Evolutionary conservation across 2,113 vertebrate genomes (phyloP).

Genomic region (Mesitornis unicolor): DNA sequence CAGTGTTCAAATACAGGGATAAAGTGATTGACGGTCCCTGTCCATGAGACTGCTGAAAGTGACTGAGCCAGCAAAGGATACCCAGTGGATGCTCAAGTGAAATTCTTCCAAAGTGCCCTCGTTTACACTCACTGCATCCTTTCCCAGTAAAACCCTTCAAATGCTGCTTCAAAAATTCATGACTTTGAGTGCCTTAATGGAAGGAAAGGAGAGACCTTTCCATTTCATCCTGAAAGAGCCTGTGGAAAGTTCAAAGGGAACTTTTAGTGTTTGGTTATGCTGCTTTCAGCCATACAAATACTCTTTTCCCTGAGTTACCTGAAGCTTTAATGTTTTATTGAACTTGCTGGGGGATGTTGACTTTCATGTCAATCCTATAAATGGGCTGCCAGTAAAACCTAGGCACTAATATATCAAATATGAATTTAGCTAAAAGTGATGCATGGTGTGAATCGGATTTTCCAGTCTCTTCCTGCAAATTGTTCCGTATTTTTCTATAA

Average conservation of each 20-base stretch:
- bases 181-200: not conserved
- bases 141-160: not conserved
- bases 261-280: not conserved
- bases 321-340: not conserved
- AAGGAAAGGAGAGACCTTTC: not conserved
- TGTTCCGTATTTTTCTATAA: not conserved
- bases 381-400: not conserved
- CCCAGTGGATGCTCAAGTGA: not conserved
- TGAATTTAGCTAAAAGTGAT: not conserved
- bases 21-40: not conserved
- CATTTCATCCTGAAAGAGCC: not conserved
- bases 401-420: not conserved
- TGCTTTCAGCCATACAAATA: accelerated
- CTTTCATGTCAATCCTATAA: not conserved
- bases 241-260: not conserved
- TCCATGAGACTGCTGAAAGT: not conserved
- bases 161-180: not conserved
- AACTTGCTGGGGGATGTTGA: not conserved
- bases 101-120: not conserved
- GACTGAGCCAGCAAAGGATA: not conserved
- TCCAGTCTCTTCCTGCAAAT: not conserved
- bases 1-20: not conserved
- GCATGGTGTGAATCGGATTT: not conserved
- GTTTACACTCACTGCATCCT: not conserved
- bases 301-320: not conserved